Evolutionary conservation across 1,140 invertebrate genomes (phyloP).

Genomic region (Leptinotarsa texana): DNA sequence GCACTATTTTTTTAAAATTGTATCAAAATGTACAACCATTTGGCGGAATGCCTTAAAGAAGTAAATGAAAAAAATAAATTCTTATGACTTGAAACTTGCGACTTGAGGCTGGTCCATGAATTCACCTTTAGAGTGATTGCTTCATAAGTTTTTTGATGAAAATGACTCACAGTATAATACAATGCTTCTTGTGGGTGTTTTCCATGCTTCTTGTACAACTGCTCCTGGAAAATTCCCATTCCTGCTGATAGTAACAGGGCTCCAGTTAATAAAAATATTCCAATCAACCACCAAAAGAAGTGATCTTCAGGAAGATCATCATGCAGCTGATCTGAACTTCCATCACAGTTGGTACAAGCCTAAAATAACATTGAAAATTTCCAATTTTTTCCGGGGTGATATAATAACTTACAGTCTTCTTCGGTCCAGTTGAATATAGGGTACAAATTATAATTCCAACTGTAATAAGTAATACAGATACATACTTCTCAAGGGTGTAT

Average conservation of each 20-base stretch:
- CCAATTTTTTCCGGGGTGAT: not conserved
- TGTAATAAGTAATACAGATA: conserved; percentile 92
- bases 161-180: conserved; percentile 77
- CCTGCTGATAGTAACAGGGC: conserved; percentile 91
- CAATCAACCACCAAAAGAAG: conserved; percentile 82
- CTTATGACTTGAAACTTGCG: too few relatives aligned
- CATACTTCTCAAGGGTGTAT: conserved; percentile 85
- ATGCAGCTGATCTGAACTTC: conserved; percentile 51
- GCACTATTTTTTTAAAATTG: too few relatives aligned
- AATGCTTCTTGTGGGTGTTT: conserved; percentile 95
- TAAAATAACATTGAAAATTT: conserved; percentile 35
- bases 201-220: conserved; percentile 81
- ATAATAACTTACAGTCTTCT: conserved; percentile 11
- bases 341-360: conserved; percentile 51
- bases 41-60: too few relatives aligned
- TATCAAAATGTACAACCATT: too few relatives aligned
- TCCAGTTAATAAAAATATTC: conserved; percentile 83
- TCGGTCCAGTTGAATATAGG: conserved; percentile 74
- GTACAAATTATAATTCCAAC: conserved; percentile 91
- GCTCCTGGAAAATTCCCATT: conserved; percentile 97
- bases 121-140: too few relatives aligned
- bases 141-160: too few relatives aligned
- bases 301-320: conserved; percentile 59
- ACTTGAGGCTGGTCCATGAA: too few relatives aligned
- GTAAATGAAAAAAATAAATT: too few relatives aligned